Evolutionary conservation across 2,888 invertebrate genomes (phyloP).

Genomic region (Heteromurus nitidus): DNA sequence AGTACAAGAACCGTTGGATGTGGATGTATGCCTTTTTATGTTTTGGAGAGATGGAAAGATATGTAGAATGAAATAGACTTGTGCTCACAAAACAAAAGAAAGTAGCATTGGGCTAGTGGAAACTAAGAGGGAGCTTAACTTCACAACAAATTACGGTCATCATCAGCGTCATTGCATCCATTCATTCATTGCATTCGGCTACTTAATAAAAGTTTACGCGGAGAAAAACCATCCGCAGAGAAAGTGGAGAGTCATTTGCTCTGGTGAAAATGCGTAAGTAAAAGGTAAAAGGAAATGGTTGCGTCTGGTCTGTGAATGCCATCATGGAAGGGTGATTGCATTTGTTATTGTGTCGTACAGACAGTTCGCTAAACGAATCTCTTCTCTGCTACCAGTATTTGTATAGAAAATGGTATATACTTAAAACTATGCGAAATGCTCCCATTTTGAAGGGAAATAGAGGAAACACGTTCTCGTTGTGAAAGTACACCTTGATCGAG

Average conservation of each 20-base stretch:
- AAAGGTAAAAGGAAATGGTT: no score
- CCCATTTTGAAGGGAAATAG: no score
- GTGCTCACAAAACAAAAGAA: conserved; percentile 11
- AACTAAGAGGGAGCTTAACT: conserved; percentile 36
- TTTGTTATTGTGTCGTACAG: no score
- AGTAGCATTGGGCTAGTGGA: neutral
- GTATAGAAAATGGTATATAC: no score
- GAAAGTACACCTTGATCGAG: neutral
- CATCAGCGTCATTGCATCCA: conserved; percentile 54
- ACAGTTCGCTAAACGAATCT: no score
- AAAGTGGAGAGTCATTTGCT: no score
- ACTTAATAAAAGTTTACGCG: conserved; percentile 18
- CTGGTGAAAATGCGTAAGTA: no score
- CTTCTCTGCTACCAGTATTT: no score
- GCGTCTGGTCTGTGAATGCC: no score
- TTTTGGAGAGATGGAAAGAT: neutral
- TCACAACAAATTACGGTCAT: conserved; percentile 54
- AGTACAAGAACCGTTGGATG: neutral
- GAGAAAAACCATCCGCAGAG: no score
- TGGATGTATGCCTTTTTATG: neutral
- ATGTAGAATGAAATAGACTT: neutral
- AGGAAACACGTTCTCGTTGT: neutral
- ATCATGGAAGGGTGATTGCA: no score
- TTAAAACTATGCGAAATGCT: no score
- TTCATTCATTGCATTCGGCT: conserved; percentile 37